Evolutionary conservation across 2,888 invertebrate species (phyloP), one percentile per base, ranked within the genome.

Genomic region (Microctonus brassicae): DNA sequence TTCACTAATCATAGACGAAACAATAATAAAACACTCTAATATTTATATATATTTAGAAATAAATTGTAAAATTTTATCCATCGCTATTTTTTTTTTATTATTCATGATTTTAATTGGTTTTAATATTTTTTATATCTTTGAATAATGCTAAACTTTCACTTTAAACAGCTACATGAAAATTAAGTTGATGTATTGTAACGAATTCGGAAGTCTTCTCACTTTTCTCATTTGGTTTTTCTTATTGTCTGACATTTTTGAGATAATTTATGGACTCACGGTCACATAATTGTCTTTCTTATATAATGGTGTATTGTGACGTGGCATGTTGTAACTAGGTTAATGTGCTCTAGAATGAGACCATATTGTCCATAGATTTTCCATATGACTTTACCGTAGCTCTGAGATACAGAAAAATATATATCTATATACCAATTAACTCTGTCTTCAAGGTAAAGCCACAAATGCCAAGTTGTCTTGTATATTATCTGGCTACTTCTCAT

Each of bases 261-360:
- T 75, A 83, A 87, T 87, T 86, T 87, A 86, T 85, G 81, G 78
- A 3, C 7, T 80, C 78, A 77, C 76, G 53, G 66, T 67, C 55
- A 63, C 81, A 80, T n/a, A n/a, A n/a, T 83, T 83, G 83, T 84
- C 81, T 81, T 68, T 75, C 75, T 77, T 72, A 73, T 81, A 78
- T 79, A 5, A 29, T 3, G 3, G 29, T 77, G 74, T 64, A 73
- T 77, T 78, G 77, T 81, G 81, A 82, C 81, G 78, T 75, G 75
- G 80, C 78, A 78, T 82, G 82, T 83, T 81, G 81, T 77, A 85
- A 86, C 81, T 80, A 74, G 82, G 83, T 83, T 81, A 83, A 76
- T 17, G 47, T n/a, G n/a, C n/a, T n/a, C n/a, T n/a, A n/a, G n/a
- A n/a, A n/a, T 17, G 20, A 3, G 7, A 6, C 1, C 47, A 9